A percentile compares a stretch with the other conserved stretches of the same genome.
phyloP scores from a whole-genome alignment of 2,113 vertebrate genomes.

The Misgurnus anguillicaudatus region DNA sequence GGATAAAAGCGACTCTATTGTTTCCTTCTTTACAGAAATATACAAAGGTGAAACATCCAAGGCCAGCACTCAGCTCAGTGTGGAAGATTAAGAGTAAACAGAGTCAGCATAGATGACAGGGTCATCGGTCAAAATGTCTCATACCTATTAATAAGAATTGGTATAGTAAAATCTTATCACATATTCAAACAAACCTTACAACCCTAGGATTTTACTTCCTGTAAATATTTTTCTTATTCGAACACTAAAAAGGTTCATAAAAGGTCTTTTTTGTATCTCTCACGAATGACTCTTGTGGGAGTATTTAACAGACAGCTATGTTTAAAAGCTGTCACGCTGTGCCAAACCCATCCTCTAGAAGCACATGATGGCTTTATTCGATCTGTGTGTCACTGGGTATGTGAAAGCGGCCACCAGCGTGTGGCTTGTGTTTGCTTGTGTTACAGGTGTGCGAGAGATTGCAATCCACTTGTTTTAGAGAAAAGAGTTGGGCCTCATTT shows the following conservation, averaged over 20 bases:
- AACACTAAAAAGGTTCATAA: background rate
- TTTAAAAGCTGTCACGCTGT: conserved; percentile 57
- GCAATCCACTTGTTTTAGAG: conserved; percentile 63
- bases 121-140: conserved; percentile 13
- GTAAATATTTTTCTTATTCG: conserved; percentile 2
- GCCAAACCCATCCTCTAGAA: conserved; percentile 64
- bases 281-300: conserved; percentile 17
- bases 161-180: background rate
- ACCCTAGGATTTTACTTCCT: conserved; percentile 33
- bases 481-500: conserved; percentile 47
- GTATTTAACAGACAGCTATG: conserved; percentile 55
- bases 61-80: conserved; percentile 4
- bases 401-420: conserved; percentile 70
- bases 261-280: background rate
- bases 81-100: background rate
- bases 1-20: conserved; percentile 57
- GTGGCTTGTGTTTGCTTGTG: conserved; percentile 68
- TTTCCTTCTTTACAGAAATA: background rate
- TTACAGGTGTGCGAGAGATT: conserved; percentile 68
- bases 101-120: conserved; percentile 6
- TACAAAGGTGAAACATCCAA: background rate
- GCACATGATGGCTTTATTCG: conserved; percentile 72
- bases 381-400: conserved; percentile 67
- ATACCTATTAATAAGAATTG: background rate
- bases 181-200: conserved; percentile 20